Percentiles rank a stretch among this genome's conserved stretches.
phyloP scores from a whole-genome alignment of 2,888 invertebrate species.

The Cephus pygmeus region DNA sequence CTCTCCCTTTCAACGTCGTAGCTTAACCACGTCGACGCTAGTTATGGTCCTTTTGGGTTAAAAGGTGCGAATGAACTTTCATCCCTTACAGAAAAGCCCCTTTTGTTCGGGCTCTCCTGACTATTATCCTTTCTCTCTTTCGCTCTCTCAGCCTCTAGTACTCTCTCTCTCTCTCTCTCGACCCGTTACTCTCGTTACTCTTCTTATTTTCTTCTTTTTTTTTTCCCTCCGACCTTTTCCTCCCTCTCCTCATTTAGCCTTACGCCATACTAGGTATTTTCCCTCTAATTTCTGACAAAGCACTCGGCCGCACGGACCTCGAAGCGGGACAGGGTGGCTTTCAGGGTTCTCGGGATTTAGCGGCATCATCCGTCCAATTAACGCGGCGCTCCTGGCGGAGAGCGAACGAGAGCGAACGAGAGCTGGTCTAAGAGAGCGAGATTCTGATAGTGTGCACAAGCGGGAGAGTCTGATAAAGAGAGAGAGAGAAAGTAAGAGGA shows the following conservation, averaged over 20 bases:
- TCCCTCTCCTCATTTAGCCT: constrained; percentile 8
- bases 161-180: background rate
- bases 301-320: constrained; percentile 25
- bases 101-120: background rate
- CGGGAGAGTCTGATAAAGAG: background rate
- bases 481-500: background rate
- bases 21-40: too few species aligned
- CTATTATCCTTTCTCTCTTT: background rate
- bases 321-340: constrained; percentile 20
- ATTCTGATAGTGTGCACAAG: too few species aligned
- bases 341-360: constrained; percentile 46
- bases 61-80: constrained; percentile 16
- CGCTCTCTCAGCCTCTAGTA: background rate
- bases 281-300: constrained; percentile 49
- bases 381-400: constrained; percentile 29
- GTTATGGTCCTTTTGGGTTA: background rate
- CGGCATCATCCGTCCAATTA: constrained; percentile 55
- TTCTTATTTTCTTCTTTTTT: background rate
- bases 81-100: background rate
- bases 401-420: too few species aligned
- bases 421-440: too few species aligned
- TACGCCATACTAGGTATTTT: constrained; percentile 28
- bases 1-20: constrained; percentile 5
- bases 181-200: constrained; percentile 11
- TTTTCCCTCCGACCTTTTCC: background rate